Evolutionary conservation across 2,113 vertebrate genomes (phyloP).

Genomic region (Eudyptes chrysolophus): DNA sequence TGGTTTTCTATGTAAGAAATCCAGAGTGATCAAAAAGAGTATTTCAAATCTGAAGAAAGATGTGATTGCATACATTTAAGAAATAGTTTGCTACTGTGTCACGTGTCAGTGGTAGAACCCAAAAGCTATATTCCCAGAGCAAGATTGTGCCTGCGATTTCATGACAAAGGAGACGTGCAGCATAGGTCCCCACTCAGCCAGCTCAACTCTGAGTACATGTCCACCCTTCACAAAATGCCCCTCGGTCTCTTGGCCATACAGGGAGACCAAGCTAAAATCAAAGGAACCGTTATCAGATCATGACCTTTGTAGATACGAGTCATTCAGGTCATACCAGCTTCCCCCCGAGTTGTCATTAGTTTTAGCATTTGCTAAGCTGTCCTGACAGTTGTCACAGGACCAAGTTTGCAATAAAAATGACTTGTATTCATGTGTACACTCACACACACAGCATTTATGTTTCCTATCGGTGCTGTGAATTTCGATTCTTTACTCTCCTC

Average conservation of each 20-base stretch:
- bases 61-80: rapidly evolving
- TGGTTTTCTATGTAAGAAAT: neutral
- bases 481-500: neutral
- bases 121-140: neutral
- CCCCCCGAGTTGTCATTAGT: neutral
- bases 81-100: neutral
- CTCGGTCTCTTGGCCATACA: rapidly evolving
- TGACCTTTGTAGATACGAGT: neutral
- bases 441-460: neutral
- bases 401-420: neutral
- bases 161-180: neutral
- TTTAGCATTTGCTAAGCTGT: neutral
- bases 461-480: neutral
- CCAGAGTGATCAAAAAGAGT: neutral
- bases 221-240: neutral
- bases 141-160: neutral
- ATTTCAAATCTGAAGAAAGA: neutral
- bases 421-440: neutral
- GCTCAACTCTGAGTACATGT: neutral
- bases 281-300: neutral
- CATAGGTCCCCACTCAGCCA: neutral
- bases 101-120: neutral
- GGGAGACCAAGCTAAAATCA: neutral
- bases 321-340: neutral
- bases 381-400: neutral